A percentile compares a stretch with the other conserved stretches of the same genome.
phyloP scores from a whole-genome alignment of 2,888 invertebrate species.

The Plagodis dolabraria region DNA sequence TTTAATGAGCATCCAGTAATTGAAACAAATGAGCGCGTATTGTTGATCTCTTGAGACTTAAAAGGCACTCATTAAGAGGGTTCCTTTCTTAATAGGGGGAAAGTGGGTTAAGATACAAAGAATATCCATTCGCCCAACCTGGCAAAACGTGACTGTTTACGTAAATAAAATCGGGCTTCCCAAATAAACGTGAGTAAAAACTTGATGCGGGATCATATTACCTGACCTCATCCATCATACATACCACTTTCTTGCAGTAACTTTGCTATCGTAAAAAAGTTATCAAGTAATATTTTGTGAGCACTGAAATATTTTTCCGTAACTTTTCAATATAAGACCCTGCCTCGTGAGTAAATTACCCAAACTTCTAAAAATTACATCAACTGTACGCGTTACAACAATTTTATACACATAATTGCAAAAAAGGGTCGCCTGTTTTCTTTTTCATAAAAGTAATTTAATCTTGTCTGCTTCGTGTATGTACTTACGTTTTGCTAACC shows the following conservation, averaged over 20 bases:
- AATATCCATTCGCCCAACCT: slow-evolving; percentile 60
- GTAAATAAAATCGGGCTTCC: slow-evolving; percentile 51
- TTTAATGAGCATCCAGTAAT: slow-evolving; percentile 50
- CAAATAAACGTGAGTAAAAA: slow-evolving; percentile 22
- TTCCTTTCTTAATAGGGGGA: slow-evolving; percentile 60
- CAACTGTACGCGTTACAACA: slow-evolving; percentile 42
- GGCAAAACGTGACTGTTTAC: slow-evolving; percentile 55
- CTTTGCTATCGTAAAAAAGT: slow-evolving; percentile 31
- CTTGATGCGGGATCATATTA: slow-evolving; percentile 9
- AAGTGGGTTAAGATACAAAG: slow-evolving; percentile 53
- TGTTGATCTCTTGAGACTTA: slow-evolving; percentile 63
- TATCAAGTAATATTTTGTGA: slow-evolving; percentile 36
- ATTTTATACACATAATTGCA: slow-evolving; percentile 45
- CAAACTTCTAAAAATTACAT: slow-evolving; percentile 44
- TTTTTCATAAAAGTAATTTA: slow-evolving; percentile 72
- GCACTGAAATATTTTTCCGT: slow-evolving; percentile 30
- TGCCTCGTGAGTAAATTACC: slow-evolving; percentile 43
- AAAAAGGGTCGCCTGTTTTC: slow-evolving; percentile 53
- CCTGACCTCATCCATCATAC: slow-evolving; percentile 32
- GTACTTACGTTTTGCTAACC: slow-evolving; percentile 67
- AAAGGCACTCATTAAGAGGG: slow-evolving; percentile 71
- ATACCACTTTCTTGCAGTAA: slow-evolving; percentile 30
- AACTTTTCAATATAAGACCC: slow-evolving; percentile 39
- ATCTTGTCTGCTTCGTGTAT: slow-evolving; percentile 66
- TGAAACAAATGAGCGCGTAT: slow-evolving; percentile 58